phyloP scores from a whole-genome alignment of 2,888 invertebrate genomes.

The Alcis repandata region DNA sequence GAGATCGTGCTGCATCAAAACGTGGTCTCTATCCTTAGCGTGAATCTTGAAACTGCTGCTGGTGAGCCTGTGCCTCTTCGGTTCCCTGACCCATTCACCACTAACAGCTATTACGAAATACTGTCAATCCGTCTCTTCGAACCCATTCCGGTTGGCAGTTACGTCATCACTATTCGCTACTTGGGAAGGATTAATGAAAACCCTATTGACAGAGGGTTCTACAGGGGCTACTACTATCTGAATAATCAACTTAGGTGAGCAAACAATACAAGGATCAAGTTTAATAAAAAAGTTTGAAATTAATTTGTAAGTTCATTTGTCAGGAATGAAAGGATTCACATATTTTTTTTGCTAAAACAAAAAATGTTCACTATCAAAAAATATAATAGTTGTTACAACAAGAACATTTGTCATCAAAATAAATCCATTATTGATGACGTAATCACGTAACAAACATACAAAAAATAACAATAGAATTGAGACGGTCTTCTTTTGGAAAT shows the following conservation, averaged over 20 bases:
- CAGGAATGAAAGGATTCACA: too few relatives aligned
- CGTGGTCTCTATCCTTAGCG: constrained; percentile 64
- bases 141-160: constrained; percentile 62
- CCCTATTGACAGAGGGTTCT: constrained; percentile 78
- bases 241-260: constrained; percentile 64
- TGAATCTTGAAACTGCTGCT: constrained; percentile 57
- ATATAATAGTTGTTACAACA: too few relatives aligned
- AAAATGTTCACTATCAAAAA: too few relatives aligned
- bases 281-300: not conserved
- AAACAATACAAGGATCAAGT: not conserved
- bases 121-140: constrained; percentile 67
- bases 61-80: constrained; percentile 58
- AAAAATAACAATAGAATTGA: too few relatives aligned
- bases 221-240: constrained; percentile 74
- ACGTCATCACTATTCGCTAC: constrained; percentile 68
- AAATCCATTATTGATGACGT: too few relatives aligned
- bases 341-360: too few relatives aligned
- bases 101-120: constrained; percentile 70
- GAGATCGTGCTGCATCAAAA: constrained; percentile 79
- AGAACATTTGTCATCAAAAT: too few relatives aligned
- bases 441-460: too few relatives aligned
- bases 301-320: too few relatives aligned
- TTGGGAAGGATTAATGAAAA: constrained; percentile 71
- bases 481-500: too few relatives aligned
- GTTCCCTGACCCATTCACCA: constrained; percentile 60